Evolutionary conservation across 1,140 invertebrate genomes (phyloP).

Genomic region (Aphelinus certus): DNA sequence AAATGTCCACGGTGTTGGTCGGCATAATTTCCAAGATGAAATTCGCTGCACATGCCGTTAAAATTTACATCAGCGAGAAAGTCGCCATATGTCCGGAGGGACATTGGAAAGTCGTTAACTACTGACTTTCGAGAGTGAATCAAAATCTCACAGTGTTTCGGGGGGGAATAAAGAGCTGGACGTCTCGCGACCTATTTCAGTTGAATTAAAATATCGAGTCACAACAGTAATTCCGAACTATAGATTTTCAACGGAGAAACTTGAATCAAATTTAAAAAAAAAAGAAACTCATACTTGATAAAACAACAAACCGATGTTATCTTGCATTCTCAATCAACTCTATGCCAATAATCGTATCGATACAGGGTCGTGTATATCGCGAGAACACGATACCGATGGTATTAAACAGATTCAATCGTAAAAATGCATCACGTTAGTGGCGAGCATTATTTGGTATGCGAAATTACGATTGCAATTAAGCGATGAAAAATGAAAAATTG

Average conservation of each 20-base stretch:
- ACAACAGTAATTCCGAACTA: background rate
- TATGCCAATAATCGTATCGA: too few species aligned
- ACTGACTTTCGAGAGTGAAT: background rate
- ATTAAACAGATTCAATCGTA: too few species aligned
- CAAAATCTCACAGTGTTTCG: background rate
- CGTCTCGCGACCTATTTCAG: too few species aligned
- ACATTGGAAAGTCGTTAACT: slow-evolving; percentile 17
- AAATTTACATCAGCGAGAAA: slow-evolving; percentile 3
- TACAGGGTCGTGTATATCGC: too few species aligned
- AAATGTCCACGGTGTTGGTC: too few species aligned
- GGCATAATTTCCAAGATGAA: background rate
- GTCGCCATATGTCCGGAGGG: slow-evolving; percentile 13
- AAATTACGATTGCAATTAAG: too few species aligned
- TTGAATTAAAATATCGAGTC: background rate
- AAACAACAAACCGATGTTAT: too few species aligned
- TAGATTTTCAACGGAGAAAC: background rate
- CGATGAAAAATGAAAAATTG: too few species aligned
- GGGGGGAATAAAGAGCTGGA: background rate
- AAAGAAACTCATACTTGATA: background rate
- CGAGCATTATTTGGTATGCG: too few species aligned
- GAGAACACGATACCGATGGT: too few species aligned
- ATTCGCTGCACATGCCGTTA: background rate
- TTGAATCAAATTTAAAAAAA: background rate
- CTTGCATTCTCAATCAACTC: too few species aligned
- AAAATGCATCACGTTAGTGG: too few species aligned